A percentile compares a stretch with the other conserved stretches of the same genome.
phyloP scores from a whole-genome alignment of 2,113 vertebrate genomes.

The Seriola aureovittata region DNA sequence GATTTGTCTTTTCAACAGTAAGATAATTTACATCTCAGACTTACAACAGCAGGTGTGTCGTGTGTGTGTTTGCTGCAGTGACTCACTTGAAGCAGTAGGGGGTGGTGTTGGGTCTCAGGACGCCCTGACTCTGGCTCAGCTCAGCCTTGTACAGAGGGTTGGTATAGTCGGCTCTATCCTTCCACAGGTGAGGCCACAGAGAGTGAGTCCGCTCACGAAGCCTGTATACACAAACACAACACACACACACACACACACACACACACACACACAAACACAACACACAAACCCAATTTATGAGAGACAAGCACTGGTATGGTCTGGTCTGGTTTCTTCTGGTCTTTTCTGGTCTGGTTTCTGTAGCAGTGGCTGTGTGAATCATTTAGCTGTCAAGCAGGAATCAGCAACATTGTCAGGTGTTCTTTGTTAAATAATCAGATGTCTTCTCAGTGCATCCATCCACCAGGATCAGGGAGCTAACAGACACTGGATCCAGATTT shows the following conservation, averaged over 20 bases:
- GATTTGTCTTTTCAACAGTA: no score
- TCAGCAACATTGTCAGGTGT: no score
- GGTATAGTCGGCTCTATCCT: constrained; percentile 87
- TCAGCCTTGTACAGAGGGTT: constrained; percentile 93
- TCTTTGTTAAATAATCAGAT: no score
- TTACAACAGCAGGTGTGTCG: background rate
- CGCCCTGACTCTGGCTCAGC: constrained; percentile 87
- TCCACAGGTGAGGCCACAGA: constrained; percentile 94
- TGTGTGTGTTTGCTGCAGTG: constrained; percentile 14
- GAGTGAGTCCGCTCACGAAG: constrained; percentile 91
- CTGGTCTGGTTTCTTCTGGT: no score
- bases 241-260: constrained; percentile 1
- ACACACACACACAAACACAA: constrained; percentile 10
- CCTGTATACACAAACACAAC: constrained; percentile 74
- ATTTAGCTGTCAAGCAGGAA: no score
- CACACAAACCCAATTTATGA: background rate
- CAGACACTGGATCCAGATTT: no score
- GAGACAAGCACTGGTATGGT: no score
- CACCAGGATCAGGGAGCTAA: no score
- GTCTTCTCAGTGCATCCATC: no score
- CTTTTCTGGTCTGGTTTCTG: no score
- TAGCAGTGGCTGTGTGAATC: no score
- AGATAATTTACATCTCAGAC: background rate
- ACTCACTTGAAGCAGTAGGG: constrained; percentile 96
- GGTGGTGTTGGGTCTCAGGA: constrained; percentile 87